phyloP scores from a whole-genome alignment of 2,888 invertebrate species.

The Tineola bisselliella region DNA sequence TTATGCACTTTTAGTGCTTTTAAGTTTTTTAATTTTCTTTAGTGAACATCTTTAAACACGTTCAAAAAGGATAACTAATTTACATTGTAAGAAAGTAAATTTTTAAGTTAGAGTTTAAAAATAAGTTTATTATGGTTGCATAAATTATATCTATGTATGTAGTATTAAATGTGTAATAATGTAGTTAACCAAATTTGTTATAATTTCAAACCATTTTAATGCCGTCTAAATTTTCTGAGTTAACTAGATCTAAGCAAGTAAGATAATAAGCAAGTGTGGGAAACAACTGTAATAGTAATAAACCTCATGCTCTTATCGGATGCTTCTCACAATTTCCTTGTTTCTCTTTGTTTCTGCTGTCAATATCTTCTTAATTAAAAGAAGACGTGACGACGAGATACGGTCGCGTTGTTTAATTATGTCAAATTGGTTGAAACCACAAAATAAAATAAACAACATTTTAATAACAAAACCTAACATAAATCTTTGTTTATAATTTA shows the following conservation, averaged over 20 bases:
- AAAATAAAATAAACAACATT: conserved; percentile 4
- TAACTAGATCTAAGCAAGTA: background rate
- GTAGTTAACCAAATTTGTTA: background rate
- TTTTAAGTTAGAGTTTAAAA: too few species aligned
- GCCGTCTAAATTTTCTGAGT: background rate
- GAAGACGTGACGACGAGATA: conserved; percentile 12
- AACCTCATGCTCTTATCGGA: background rate
- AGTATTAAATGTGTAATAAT: background rate
- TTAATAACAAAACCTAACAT: background rate
- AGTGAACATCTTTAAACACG: too few species aligned
- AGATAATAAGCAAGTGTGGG: conserved; percentile 1
- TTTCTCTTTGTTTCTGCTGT: conserved; percentile 17
- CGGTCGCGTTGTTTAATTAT: background rate
- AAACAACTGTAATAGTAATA: conserved; percentile 5
- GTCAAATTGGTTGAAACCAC: conserved; percentile 10
- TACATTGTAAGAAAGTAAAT: too few species aligned
- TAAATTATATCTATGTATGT: too few species aligned
- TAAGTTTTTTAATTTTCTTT: too few species aligned
- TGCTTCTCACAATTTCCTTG: conserved; percentile 5
- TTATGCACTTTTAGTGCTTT: too few species aligned
- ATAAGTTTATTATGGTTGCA: too few species aligned
- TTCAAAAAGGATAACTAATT: too few species aligned
- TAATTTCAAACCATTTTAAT: background rate
- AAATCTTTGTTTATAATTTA: background rate
- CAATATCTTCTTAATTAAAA: conserved; percentile 15